These are phyloP conservation scores for Eriosoma lanigerum DNA, from an alignment of 1,140 invertebrate genomes.

Conservation along the genomic window DNA sequence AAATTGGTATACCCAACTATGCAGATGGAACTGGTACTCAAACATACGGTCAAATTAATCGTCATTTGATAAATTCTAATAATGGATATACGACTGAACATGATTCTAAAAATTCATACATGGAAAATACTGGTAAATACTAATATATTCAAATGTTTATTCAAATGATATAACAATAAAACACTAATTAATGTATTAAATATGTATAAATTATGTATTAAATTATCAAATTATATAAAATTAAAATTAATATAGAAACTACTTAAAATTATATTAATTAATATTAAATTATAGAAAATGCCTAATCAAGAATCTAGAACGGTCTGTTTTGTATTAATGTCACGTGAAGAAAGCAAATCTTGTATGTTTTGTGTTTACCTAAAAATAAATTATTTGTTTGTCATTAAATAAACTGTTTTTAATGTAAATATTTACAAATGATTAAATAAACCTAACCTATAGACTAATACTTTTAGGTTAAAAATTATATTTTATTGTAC, in stretches of 20 bases:
- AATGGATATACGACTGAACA: slow-evolving; percentile 17
- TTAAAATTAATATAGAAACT: not conserved
- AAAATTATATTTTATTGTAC: no score
- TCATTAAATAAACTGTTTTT: not conserved
- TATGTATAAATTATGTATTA: no score
- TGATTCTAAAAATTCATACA: slow-evolving; percentile 12
- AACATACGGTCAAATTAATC: not conserved
- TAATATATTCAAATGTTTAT: not conserved
- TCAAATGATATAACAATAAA: not conserved
- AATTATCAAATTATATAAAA: no score
- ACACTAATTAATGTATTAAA: not conserved
- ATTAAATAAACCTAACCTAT: not conserved
- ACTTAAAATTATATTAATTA: not conserved
- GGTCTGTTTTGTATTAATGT: not conserved
- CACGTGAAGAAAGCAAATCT: not conserved
- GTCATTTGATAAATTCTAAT: not conserved
- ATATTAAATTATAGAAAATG: slow-evolving; percentile 9
- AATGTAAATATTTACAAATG: not conserved
- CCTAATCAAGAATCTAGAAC: not conserved
- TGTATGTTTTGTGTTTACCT: slow-evolving; percentile 24
- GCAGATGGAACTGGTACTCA: slow-evolving; percentile 6
- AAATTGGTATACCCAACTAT: slow-evolving; percentile 55
- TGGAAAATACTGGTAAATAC: not conserved
- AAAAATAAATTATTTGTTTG: not conserved
- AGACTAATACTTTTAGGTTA: no score